A percentile compares a stretch with the other conserved stretches of the same genome.
These are phyloP conservation scores for Lampris megalopsis DNA, from an alignment of 2,113 vertebrate species.

Conservation along the genomic window DNA sequence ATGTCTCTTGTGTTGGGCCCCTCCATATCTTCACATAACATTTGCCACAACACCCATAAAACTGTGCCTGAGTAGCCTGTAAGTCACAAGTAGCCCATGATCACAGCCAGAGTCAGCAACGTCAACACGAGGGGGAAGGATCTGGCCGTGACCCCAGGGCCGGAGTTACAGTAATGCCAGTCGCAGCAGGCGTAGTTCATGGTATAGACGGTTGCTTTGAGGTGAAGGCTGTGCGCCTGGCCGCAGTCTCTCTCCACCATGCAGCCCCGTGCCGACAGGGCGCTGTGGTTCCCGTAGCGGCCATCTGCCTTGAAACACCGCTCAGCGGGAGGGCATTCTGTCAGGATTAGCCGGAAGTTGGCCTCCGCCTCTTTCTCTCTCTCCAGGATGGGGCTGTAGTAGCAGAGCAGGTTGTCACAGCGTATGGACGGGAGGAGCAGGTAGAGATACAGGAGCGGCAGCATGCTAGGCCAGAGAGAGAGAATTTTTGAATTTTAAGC, in stretches of 20 bases:
- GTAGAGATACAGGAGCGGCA: slow-evolving; percentile 29
- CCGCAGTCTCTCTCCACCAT: slow-evolving; percentile 52
- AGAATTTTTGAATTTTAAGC: neutral
- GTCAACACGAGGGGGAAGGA: slow-evolving; percentile 18
- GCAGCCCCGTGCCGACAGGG: slow-evolving; percentile 72
- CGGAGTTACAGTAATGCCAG: slow-evolving; percentile 73
- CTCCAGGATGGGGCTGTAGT: slow-evolving; percentile 69
- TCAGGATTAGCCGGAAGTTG: slow-evolving; percentile 39
- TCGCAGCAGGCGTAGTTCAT: slow-evolving; percentile 76
- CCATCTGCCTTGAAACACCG: slow-evolving; percentile 70
- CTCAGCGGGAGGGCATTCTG: slow-evolving; percentile 70
- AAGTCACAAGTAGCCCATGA: slow-evolving; percentile 19
- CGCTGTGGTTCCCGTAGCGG: slow-evolving; percentile 63
- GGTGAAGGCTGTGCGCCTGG: neutral
- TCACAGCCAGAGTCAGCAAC: slow-evolving; percentile 27
- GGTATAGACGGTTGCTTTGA: slow-evolving; percentile 59
- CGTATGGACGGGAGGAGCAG: slow-evolving; percentile 55
- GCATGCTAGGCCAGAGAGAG: slow-evolving; percentile 29
- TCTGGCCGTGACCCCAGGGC: neutral
- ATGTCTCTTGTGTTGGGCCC: neutral
- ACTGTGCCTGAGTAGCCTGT: neutral
- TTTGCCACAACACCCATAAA: neutral
- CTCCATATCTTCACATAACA: neutral
- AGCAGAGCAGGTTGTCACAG: slow-evolving; percentile 72
- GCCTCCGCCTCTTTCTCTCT: neutral